Evolutionary conservation across 2,113 vertebrate genomes (phyloP), one percentile per base, ranked within the genome.

Genomic region (Archocentrus centrarchus): DNA sequence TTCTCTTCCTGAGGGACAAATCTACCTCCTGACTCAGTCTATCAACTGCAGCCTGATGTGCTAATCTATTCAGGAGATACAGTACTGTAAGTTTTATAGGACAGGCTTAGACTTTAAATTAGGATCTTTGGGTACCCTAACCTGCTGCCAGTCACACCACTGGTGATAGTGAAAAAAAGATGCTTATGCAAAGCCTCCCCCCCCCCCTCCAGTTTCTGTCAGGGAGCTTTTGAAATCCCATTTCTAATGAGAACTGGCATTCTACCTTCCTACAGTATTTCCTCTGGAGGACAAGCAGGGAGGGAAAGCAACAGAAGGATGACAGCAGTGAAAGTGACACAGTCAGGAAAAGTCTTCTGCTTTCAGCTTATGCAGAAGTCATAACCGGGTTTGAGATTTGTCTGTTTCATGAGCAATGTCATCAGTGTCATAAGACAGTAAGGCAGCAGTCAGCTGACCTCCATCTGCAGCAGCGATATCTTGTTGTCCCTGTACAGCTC

Each of bases 161-260:
- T 77, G 83, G 70, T 78, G 81, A 83, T 24, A 83, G 53, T 53
- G 63, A 79, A 83, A 85, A 50, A 90, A 91, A 89, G 35, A 89
- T 92, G 89, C 91, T 89, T 90, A 90, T 90, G 91, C 89, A 89
- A 87, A 91, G 82, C 86, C n/a, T 1, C 20, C 11, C 57, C 27
- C 24, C 76, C 82, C 86, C n/a, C 76, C 82, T 85, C n/a, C 32
- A 87, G 83, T 90, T 91, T 83, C 87, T 88, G 89, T 93, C 91
- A 88, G 86, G 63, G 41, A 64, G 80, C 85, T 90, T 92, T 90
- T 87, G 58, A 94, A 92, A 88, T 91, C 81, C 82, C 50, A 76
- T 85, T 85, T 87, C 86, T 89, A 90, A 91, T 85, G 88, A 89
- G 88, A 90, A 79, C 88, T 88, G 89, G 79, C 91, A 73, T 91